Conservation (phyloP, 2,888 invertebrate species). For the Eumacrocentrus americanus region DNA sequence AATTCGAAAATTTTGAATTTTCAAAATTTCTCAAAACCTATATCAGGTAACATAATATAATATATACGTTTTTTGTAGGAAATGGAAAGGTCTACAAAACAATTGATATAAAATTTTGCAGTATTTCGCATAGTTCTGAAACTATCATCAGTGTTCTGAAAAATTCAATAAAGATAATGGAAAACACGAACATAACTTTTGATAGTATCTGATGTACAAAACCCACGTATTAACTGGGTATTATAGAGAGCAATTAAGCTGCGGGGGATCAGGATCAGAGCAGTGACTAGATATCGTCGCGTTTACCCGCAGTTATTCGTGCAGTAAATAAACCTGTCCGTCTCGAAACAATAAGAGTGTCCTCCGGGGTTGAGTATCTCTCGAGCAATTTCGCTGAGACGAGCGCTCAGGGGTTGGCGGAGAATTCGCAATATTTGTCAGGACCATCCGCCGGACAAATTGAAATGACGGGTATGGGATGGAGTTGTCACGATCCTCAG, state of each 20-base stretch:
- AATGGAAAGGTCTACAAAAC: too few relatives aligned
- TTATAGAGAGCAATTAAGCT: constrained; percentile 6
- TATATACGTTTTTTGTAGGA: too few relatives aligned
- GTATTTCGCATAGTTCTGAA: too few relatives aligned
- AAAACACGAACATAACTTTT: too few relatives aligned
- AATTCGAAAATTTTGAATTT: too few relatives aligned
- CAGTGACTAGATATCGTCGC: too few relatives aligned
- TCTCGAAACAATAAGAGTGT: constrained; percentile 55
- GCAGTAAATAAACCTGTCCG: constrained; percentile 58
- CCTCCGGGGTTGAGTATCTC: constrained; percentile 44
- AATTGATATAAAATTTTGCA: too few relatives aligned
- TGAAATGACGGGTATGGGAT: constrained; percentile 51
- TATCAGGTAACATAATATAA: too few relatives aligned
- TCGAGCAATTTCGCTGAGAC: constrained; percentile 42
- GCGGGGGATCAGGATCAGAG: constrained; percentile 12
- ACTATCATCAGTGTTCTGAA: too few relatives aligned
- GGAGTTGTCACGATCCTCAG: constrained; percentile 41
- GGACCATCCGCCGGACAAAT: constrained; percentile 46
- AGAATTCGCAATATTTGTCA: constrained; percentile 49
- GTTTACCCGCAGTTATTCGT: constrained; percentile 50
- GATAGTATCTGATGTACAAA: too few relatives aligned
- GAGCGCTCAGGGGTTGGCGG: constrained; percentile 27
- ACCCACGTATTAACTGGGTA: constrained; percentile 20
- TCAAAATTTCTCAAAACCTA: too few relatives aligned
- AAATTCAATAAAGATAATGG: too few relatives aligned